A percentile compares a stretch with the other conserved stretches of the same genome.
Conservation (phyloP, 1,140 invertebrate species). For the Cydia pomonella region DNA sequence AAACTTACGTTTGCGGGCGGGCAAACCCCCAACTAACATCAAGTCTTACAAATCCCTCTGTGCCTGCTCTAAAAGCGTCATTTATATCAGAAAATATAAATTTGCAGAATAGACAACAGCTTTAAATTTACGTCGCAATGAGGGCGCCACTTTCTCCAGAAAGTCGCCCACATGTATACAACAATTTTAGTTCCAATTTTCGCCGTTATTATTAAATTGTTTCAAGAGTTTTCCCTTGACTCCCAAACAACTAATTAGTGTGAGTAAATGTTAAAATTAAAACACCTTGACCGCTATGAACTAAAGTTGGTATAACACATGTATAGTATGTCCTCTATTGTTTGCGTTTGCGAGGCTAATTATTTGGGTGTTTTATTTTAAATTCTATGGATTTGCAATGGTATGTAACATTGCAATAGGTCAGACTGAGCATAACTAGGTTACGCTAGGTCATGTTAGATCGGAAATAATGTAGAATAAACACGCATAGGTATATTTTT, state of each 20-base stretch:
- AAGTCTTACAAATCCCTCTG: background rate
- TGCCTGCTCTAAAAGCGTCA: background rate
- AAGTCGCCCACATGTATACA: background rate
- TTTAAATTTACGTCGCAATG: slow-evolving; percentile 7
- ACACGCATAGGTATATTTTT: background rate
- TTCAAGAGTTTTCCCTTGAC: slow-evolving; percentile 7
- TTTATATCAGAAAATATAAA: slow-evolving; percentile 1
- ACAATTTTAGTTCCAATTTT: slow-evolving; percentile 19
- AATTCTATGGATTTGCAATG: background rate
- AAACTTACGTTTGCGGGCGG: slow-evolving; percentile 2
- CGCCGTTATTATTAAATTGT: background rate
- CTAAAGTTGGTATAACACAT: slow-evolving; percentile 23
- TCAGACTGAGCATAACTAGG: slow-evolving; percentile 4
- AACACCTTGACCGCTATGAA: slow-evolving; percentile 20
- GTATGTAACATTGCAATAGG: background rate
- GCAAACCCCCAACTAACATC: background rate
- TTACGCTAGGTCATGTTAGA: background rate
- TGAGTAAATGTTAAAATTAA: slow-evolving; percentile 24
- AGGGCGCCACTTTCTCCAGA: slow-evolving; percentile 5
- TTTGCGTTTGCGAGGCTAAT: background rate
- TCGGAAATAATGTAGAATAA: background rate
- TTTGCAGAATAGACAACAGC: background rate
- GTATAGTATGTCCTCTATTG: background rate
- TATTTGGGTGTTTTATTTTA: background rate
- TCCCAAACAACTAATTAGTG: slow-evolving; percentile 24